These are phyloP conservation scores for Otocyon megalotis DNA, from an alignment of 2,113 vertebrate genomes.

Conservation along the genomic window DNA sequence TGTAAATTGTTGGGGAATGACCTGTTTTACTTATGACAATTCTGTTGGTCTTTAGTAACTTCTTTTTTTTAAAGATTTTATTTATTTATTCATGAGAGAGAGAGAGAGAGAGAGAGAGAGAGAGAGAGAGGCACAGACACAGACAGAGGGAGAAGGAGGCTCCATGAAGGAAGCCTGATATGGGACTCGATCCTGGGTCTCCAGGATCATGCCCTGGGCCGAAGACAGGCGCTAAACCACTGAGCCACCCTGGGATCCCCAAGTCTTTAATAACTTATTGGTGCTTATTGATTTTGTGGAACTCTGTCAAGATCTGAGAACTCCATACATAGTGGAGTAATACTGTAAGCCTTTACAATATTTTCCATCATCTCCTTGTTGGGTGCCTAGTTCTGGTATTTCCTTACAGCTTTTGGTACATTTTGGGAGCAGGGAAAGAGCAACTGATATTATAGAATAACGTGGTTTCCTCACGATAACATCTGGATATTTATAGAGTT, in stretches of 20 bases:
- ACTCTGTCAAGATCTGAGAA: neutral
- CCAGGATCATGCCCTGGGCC: too few relatives aligned
- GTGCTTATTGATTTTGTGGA: neutral
- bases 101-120: too few relatives aligned
- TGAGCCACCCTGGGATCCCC: too few relatives aligned
- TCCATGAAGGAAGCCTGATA: too few relatives aligned
- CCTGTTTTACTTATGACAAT: neutral
- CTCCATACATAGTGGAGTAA: neutral
- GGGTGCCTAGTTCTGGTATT: neutral
- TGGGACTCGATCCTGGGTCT: too few relatives aligned
- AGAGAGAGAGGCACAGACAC: too few relatives aligned
- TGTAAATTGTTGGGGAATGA: neutral
- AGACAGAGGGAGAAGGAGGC: too few relatives aligned
- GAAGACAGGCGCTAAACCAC: too few relatives aligned
- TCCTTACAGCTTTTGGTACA: neutral
- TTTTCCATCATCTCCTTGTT: neutral
- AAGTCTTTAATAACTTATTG: neutral
- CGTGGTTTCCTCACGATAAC: neutral
- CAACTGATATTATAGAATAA: neutral
- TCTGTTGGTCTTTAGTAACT: neutral
- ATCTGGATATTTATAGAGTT: neutral
- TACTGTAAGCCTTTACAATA: neutral
- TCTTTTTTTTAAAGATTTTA: neutral
- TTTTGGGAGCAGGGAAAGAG: neutral
- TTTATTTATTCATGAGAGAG: too few relatives aligned